Percentiles rank a stretch among this genome's conserved stretches.
phyloP scores from a whole-genome alignment of 2,113 vertebrate species.

The Nerophis ophidion region DNA sequence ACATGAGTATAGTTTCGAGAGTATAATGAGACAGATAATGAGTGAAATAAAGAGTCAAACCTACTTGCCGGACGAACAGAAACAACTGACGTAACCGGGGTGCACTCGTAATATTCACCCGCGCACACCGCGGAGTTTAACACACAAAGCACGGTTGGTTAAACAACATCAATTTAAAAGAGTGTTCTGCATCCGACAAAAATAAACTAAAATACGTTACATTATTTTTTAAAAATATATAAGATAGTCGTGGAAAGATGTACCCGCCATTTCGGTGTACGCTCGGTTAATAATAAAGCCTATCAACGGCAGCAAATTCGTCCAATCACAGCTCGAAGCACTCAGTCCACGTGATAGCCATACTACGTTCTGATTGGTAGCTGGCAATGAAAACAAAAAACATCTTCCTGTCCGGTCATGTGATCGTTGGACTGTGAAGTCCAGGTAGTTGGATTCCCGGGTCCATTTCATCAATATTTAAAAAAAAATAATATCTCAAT shows the following conservation, averaged over 20 bases:
- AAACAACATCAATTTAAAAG: background rate
- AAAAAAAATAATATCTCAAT: too few species aligned
- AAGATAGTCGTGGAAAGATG: background rate
- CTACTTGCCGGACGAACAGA: conserved; percentile 21
- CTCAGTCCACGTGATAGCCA: conserved; percentile 10
- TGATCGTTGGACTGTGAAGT: conserved; percentile 26
- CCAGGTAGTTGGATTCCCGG: background rate
- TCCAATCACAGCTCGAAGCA: conserved; percentile 7
- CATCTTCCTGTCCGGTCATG: conserved; percentile 49
- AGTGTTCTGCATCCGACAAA: background rate
- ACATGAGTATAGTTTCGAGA: background rate
- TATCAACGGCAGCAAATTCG: background rate
- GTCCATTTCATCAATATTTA: too few species aligned
- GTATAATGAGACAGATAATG: background rate
- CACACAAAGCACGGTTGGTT: background rate
- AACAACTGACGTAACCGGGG: background rate
- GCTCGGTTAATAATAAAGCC: background rate
- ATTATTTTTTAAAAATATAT: too few species aligned
- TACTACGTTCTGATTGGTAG: conserved; percentile 5
- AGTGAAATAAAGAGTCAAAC: background rate
- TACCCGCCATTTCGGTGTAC: conserved; percentile 2
- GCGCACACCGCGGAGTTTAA: conserved; percentile 3
- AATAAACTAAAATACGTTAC: background rate
- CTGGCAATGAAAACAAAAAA: background rate
- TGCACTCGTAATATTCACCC: background rate